Evolutionary conservation across 1,140 invertebrate species (phyloP), one percentile per base, ranked within the genome.

Genomic region (Homarus americanus): DNA sequence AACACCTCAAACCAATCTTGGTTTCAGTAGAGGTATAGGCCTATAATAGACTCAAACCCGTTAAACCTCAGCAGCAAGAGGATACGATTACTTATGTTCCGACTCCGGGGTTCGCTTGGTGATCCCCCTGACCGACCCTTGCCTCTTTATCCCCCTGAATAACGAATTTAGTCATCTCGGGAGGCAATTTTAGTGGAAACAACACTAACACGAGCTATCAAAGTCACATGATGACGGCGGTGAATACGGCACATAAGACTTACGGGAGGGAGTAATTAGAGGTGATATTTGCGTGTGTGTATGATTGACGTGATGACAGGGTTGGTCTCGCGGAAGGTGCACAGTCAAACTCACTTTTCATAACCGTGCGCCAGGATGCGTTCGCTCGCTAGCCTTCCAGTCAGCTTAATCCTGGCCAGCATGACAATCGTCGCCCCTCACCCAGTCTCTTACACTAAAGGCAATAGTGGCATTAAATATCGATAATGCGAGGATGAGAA

Each of bases 241-340:
- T 53, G 49, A 63, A 28, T 63, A 36, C 20, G 15, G 80, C 80
- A 82, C 80, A 82, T 82, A 63, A 58, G 80, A 32, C 80, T 82
- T 63, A 82, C 49, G 53, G 80, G 9, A n/a, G 34, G 80, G 58
- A 63, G 80, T 63, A 63, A 82, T 82, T 82, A 82, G 32, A 36
- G 80, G 44, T 82, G 80, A 82, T 82, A 82, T 82, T 82, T 63
- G 80, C 80, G 80, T 82, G 80, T 53, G 80, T 53, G 80, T 82
- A 36, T 82, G 80, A 82, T 34, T 82, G 80, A 82, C 80, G 80
- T 82, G 80, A 82, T 82, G 80, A 82, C 80, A 66, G 53, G 49
- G 49, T 82, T 58, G 80, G 80, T 66, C 80, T 63, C 49, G 49
- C 80, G 49, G 41, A 40, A 32, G 32, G 49, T 63, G 49, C 36